phyloP scores from a whole-genome alignment of 2,797 vertebrate species.

The Phoeniculus purpureus region DNA sequence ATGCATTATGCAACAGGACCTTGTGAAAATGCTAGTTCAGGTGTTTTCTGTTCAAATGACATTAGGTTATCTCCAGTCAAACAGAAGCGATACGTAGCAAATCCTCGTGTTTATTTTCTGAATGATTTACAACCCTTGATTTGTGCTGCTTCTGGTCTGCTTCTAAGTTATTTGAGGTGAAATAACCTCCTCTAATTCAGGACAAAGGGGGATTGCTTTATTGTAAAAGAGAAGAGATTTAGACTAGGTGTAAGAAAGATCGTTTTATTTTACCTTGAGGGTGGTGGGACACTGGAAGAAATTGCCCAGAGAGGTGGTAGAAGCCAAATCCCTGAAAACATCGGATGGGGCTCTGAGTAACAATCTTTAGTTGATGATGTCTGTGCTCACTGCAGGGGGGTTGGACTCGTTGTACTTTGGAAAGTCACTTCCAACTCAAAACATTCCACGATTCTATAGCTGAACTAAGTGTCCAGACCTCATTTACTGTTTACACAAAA shows the following conservation, averaged over 20 bases:
- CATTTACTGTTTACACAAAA: background rate
- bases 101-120: slow-evolving; percentile 6
- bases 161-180: slow-evolving; percentile 3
- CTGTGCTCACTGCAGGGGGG: no score
- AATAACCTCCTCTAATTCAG: background rate
- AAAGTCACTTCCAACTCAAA: no score
- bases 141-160: background rate
- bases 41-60: slow-evolving; percentile 32
- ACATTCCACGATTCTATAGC: background rate
- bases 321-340: no score
- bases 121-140: slow-evolving; percentile 13
- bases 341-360: no score
- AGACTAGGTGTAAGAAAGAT: no score
- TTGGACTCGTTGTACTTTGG: no score
- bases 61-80: slow-evolving; percentile 15
- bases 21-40: slow-evolving; percentile 28
- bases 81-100: background rate
- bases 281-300: no score
- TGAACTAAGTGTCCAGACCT: background rate
- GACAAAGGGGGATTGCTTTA: no score
- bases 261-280: no score
- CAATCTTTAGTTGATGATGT: no score
- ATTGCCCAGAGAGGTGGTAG: no score
- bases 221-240: no score
- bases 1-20: slow-evolving; percentile 1